phyloP scores from a whole-genome alignment of 2,113 vertebrate species.

The Tenebrosternarchus preto region DNA sequence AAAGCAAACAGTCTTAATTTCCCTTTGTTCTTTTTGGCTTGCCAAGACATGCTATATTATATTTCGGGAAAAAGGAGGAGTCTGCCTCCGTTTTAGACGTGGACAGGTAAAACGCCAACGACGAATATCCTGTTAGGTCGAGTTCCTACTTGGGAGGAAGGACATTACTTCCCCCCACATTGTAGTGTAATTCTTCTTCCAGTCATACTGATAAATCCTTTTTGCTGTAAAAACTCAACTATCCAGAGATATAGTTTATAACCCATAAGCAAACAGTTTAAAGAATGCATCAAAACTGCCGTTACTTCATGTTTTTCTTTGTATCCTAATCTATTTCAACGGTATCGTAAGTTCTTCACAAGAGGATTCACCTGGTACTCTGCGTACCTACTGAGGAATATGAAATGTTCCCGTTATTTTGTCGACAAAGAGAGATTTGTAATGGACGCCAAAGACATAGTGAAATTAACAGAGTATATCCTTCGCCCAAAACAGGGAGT shows the following conservation, averaged over 20 bases:
- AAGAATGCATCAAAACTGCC: background rate
- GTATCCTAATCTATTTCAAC: slow-evolving; percentile 3
- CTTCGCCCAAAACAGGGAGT: background rate
- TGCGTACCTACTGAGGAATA: slow-evolving; percentile 3
- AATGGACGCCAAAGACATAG: background rate
- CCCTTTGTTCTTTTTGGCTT: slow-evolving; percentile 29
- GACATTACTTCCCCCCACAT: slow-evolving; percentile 16
- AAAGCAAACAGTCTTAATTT: slow-evolving; percentile 13
- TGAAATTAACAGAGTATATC: background rate
- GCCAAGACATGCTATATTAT: slow-evolving; percentile 27
- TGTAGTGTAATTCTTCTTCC: background rate
- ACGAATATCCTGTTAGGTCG: background rate
- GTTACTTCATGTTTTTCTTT: background rate
- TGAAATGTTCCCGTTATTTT: background rate
- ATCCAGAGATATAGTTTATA: background rate
- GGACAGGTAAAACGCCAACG: slow-evolving; percentile 39
- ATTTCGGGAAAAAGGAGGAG: slow-evolving; percentile 1
- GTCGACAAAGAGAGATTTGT: slow-evolving; percentile 1
- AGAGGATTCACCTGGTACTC: slow-evolving; percentile 26
- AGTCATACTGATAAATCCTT: background rate
- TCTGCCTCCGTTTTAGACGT: slow-evolving; percentile 13
- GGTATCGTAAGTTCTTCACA: background rate
- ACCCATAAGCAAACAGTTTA: background rate
- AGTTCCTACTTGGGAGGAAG: slow-evolving; percentile 25
- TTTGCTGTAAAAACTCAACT: background rate